Evolutionary conservation across 2,113 vertebrate species (phyloP).

Genomic region (Pomatostomus ruficeps): DNA sequence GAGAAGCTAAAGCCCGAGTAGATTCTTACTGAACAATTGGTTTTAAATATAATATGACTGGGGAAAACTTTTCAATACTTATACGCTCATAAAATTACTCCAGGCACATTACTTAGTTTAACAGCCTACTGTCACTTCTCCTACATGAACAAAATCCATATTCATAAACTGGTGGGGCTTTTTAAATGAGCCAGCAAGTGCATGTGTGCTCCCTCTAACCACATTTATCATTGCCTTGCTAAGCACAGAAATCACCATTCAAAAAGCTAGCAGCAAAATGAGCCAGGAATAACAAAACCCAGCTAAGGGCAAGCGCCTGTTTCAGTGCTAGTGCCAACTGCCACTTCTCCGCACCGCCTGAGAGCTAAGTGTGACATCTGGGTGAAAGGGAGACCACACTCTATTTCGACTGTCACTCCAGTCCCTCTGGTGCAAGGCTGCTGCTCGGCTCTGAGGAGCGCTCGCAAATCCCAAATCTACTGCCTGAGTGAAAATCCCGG

Average conservation of each 20-base stretch:
- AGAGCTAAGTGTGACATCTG: conserved; percentile 41
- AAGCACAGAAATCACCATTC: neutral
- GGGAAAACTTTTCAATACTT: neutral
- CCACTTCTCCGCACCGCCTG: neutral
- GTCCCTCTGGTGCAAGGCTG: neutral
- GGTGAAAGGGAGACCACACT: neutral
- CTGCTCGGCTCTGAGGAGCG: neutral
- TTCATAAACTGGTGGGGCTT: neutral
- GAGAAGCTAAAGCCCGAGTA: neutral
- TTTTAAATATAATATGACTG: neutral
- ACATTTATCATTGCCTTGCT: neutral
- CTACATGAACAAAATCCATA: neutral
- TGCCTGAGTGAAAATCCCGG: neutral
- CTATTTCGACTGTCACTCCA: conserved; percentile 11
- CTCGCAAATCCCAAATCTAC: neutral
- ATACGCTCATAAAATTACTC: neutral
- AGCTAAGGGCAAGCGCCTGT: neutral
- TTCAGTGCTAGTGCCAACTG: neutral
- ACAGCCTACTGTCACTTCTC: neutral
- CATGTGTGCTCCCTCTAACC: neutral
- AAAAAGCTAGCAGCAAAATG: neutral
- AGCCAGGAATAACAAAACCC: neutral
- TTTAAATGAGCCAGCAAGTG: neutral
- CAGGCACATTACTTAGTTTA: neutral
- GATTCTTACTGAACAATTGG: neutral